Evolutionary conservation across 2,888 invertebrate genomes (phyloP), one percentile per base, ranked within the genome.

Genomic region (Lasioglossum pauxillum): DNA sequence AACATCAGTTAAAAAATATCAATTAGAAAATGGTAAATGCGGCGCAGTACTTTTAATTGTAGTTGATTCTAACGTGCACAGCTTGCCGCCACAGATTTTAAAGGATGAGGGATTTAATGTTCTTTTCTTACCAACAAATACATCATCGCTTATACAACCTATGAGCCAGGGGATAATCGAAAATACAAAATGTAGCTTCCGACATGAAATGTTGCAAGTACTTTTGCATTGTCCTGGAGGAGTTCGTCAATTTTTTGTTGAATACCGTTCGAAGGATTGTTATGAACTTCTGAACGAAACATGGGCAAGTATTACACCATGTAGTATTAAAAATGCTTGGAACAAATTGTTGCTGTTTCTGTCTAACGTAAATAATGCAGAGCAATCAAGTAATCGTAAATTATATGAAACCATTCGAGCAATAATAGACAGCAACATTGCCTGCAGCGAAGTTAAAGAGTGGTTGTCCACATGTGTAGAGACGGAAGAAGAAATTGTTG

Each of bases 381-480:
- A 67, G 35, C 19, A 67, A 23, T 67, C 10, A 0, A 38, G 4
- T 67, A 67, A 35, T 16, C 23, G 10, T 23, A 67, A 38, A 67
- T 67, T 67, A 67, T 38, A 67, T 38, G 67, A 67, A 35, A 67
- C 38, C 38, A 67, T 67, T 67, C 38, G 23, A 38, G 67, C 67
- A 10, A 67, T 38, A 67, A 23, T 38, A 35, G 67, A 35, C 3
- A 19, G 67, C 2, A 67, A 67, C 19, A 67, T 38, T 67, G 67
- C 67, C 3, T 38, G 23, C 23, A 67, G 67, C 1, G 23, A 67
- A 67, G 38, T 67, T 31, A 4, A 67, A 67, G 38, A 38, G 35
- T 67, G 67, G 38, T 67, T 67, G 23, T 67, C 67, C 23, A 67
- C 4, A 4, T 67, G 67, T 67, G 67, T 23, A 67, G 67, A 67